Conservation (phyloP, 2,888 invertebrate species). For the Pecten maximus region DNA sequence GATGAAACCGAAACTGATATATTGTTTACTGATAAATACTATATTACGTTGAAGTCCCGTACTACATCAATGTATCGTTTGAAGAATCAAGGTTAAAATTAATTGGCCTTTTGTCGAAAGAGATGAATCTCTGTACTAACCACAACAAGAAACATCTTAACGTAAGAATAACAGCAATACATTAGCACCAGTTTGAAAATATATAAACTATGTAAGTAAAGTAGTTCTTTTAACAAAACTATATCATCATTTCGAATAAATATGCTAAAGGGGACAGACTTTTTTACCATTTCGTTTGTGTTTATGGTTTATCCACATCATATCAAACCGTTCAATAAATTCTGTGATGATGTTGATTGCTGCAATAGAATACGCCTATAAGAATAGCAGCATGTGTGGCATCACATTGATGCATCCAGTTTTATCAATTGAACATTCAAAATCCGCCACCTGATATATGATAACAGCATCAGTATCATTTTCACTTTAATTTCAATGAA, state of each 20-base stretch:
- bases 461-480: background rate
- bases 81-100: too few species aligned
- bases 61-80: too few species aligned
- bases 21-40: too few species aligned
- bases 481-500: background rate
- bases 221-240: background rate
- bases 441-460: constrained; percentile 5
- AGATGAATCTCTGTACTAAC: too few species aligned
- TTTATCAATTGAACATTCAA: background rate
- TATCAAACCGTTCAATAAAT: too few species aligned
- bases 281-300: too few species aligned
- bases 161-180: background rate
- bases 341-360: too few species aligned
- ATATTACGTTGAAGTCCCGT: too few species aligned
- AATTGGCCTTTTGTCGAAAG: too few species aligned
- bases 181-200: background rate
- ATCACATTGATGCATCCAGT: background rate
- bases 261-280: background rate
- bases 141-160: background rate
- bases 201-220: background rate
- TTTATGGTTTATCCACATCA: too few species aligned
- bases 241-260: background rate
- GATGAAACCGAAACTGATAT: too few species aligned
- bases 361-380: too few species aligned
- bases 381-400: background rate